Evolutionary conservation across 2,797 vertebrate species (phyloP).

Genomic region (Intellagama lesueurii): DNA sequence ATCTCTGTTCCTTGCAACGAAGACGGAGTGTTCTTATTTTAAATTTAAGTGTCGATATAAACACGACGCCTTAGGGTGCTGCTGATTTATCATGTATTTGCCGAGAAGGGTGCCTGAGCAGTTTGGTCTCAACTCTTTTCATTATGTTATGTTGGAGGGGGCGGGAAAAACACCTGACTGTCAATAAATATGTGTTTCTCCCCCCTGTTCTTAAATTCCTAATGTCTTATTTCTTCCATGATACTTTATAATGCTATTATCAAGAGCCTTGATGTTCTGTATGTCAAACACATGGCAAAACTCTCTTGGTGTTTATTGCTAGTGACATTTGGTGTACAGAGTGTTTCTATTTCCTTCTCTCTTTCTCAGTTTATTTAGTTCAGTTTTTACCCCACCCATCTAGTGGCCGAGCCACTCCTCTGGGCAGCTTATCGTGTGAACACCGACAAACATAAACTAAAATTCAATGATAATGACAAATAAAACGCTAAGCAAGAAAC

Average conservation of each 20-base stretch:
- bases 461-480: too few relatives aligned
- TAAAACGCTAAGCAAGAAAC: too few relatives aligned
- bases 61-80: constrained; percentile 73
- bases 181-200: constrained; percentile 62
- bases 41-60: constrained; percentile 79
- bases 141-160: constrained; percentile 67
- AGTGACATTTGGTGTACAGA: not conserved
- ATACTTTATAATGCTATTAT: constrained; percentile 68
- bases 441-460: too few relatives aligned
- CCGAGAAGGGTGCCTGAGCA: constrained; percentile 66
- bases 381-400: not conserved
- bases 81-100: constrained; percentile 70
- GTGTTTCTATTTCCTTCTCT: not conserved
- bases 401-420: too few relatives aligned
- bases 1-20: constrained; percentile 73
- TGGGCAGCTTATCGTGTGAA: too few relatives aligned
- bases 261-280: constrained; percentile 59
- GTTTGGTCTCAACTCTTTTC: constrained; percentile 69
- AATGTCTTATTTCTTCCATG: constrained; percentile 62
- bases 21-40: constrained; percentile 78
- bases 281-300: constrained; percentile 54
- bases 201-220: constrained; percentile 44
- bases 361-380: not conserved
- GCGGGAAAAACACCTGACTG: constrained; percentile 29
- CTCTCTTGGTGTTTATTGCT: constrained; percentile 20